Base-by-base conservation (phyloP, 2,113 vertebrate genomes). In the Phaethon lepturus region DNA sequence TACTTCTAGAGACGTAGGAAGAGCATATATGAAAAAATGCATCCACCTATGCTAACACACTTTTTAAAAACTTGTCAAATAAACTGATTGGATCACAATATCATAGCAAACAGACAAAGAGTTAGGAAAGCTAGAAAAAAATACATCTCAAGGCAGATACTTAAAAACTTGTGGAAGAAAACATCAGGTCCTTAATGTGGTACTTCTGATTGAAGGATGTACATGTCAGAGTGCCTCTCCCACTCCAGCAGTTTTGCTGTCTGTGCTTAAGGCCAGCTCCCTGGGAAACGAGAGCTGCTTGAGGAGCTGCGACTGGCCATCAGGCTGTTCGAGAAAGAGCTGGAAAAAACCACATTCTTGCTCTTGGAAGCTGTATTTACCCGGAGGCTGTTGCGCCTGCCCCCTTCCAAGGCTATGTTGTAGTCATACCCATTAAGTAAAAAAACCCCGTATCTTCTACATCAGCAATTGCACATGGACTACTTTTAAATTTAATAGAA, bases 341-440 rank as follows among this genome's bases (percentile, higher is more conserved):
- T 73, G 31, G 40, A 80, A 80, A 64, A 69, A 89, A 60, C 52
- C 26, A 23, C 13, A 35, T 5, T 6, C 22, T 33, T 79, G 33
- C 35, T 58, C 26, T 88, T 3, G 3, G 38, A 11, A 88, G 17
- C 6, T 88, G 28, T 12, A 45, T 74, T 71, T 63, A 45, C 42
- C 35, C 0, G 1, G n/a, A 89, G 5, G 23, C 5, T 35, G 35
- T 14, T 33, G 13, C 16, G 81, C 31, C 42, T 60, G 7, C n/a
- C 59, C 11, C 12, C 29, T 63, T 81, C 52, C 29, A 60, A 59
- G 40, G 40, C 33, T 74, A 69, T 5, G 13, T 2, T 74, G 7
- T 13, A 88, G 44, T 63, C 40, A 52, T 23, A 23, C 3, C 5
- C 2, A 0, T 13, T 38, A 81, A 92, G 7, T 7, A 13, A 44